phyloP scores from a whole-genome alignment of 2,888 invertebrate genomes.

The Anoplius nigerrimus region DNA sequence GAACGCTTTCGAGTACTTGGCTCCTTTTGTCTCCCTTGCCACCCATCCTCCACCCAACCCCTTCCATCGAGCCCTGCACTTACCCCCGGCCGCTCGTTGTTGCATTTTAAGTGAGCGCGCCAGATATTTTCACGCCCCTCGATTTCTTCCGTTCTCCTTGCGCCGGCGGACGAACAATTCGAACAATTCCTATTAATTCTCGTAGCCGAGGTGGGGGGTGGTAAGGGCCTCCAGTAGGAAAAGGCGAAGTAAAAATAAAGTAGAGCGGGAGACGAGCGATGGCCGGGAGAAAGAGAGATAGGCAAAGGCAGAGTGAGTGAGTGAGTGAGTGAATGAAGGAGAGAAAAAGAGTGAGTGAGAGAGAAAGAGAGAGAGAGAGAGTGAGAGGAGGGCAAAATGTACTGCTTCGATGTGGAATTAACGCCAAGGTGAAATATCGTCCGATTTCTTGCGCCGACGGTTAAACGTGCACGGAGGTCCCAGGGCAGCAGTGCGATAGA shows the following conservation, averaged over 20 bases:
- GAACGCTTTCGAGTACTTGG: too few species aligned
- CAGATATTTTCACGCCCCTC: background rate
- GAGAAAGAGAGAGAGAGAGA: background rate
- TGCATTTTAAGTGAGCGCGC: background rate
- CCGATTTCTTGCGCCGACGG: background rate
- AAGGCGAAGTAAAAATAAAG: background rate
- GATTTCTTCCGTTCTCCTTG: constrained; percentile 13
- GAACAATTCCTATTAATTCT: constrained; percentile 13
- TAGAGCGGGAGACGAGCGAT: background rate
- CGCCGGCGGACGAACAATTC: constrained; percentile 3
- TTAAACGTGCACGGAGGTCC: constrained; percentile 1
- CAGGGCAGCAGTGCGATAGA: background rate
- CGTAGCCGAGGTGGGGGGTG: background rate
- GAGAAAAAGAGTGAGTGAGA: too few species aligned
- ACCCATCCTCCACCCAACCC: too few species aligned
- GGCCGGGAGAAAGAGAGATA: background rate
- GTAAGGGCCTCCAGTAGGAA: background rate
- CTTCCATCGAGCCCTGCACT: background rate
- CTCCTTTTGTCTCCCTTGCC: background rate
- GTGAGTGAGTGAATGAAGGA: too few species aligned
- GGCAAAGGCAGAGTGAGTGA: background rate
- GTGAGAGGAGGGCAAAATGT: background rate
- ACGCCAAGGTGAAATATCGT: constrained; percentile 5
- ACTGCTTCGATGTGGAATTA: constrained; percentile 7
- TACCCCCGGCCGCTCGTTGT: background rate